phyloP scores from a whole-genome alignment of 2,888 invertebrate species.

The Troides helena region DNA sequence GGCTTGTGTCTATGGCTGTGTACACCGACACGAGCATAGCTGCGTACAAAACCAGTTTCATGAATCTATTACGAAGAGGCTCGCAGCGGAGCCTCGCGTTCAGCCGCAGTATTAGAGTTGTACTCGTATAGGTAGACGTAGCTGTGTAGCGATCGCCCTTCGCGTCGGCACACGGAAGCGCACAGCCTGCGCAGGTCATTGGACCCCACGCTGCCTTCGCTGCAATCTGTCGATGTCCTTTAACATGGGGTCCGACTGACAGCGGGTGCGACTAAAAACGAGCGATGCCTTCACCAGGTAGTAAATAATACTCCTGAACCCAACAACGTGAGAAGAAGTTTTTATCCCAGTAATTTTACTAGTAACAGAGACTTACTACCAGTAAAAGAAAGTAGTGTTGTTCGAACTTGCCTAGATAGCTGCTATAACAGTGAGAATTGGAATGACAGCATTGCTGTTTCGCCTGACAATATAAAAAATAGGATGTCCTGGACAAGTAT shows the following conservation, averaged over 20 bases:
- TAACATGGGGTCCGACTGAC: background rate
- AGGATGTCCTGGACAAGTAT: too few relatives aligned
- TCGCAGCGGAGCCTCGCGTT: background rate
- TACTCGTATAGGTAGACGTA: background rate
- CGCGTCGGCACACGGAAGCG: slow-evolving; percentile 35
- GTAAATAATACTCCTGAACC: too few relatives aligned
- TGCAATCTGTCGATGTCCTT: slow-evolving; percentile 32
- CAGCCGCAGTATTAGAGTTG: slow-evolving; percentile 5
- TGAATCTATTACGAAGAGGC: slow-evolving; percentile 8
- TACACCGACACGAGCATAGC: background rate
- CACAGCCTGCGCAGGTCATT: slow-evolving; percentile 41
- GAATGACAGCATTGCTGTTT: too few relatives aligned
- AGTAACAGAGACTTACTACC: too few relatives aligned
- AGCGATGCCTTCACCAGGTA: too few relatives aligned
- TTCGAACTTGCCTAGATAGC: too few relatives aligned
- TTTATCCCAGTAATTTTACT: too few relatives aligned
- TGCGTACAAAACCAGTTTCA: slow-evolving; percentile 8
- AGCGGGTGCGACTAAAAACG: slow-evolving; percentile 2
- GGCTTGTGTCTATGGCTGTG: too few relatives aligned
- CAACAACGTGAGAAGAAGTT: too few relatives aligned
- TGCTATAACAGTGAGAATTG: too few relatives aligned
- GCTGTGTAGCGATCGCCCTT: slow-evolving; percentile 25
- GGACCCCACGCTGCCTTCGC: slow-evolving; percentile 34
- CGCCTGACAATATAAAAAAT: too few relatives aligned
- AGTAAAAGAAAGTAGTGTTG: too few relatives aligned